These are phyloP conservation scores for Panurus biarmicus DNA, from an alignment of 2,113 vertebrate genomes.

Conservation along the genomic window DNA sequence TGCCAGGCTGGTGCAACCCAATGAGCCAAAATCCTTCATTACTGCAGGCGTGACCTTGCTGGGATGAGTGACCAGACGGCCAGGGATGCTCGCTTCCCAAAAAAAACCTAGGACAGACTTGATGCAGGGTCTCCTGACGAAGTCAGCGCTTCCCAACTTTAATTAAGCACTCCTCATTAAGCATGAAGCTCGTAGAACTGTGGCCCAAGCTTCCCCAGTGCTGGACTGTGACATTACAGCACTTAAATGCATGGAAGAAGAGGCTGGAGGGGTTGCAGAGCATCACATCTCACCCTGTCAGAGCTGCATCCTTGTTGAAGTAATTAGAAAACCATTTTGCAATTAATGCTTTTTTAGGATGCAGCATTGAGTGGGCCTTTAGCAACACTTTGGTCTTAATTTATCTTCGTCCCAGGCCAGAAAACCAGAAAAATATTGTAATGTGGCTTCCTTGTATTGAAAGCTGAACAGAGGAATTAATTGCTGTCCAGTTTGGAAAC, in stretches of 20 bases:
- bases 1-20: neutral
- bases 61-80: neutral
- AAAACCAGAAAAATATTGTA: neutral
- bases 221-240: neutral
- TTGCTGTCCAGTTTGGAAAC: neutral
- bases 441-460: neutral
- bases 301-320: neutral
- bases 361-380: neutral
- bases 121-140: neutral
- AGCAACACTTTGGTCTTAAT: neutral
- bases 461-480: neutral
- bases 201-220: neutral
- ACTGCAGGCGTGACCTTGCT: neutral
- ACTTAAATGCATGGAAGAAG: neutral
- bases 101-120: neutral
- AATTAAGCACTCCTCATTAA: slow-evolving; percentile 13
- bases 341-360: neutral
- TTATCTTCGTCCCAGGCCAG: neutral
- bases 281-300: neutral
- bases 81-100: neutral
- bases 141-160: neutral
- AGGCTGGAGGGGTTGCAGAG: neutral
- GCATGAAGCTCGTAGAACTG: neutral
- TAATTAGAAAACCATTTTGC: neutral
- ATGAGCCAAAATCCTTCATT: neutral